phyloP scores from a whole-genome alignment of 2,113 vertebrate species.

The Ia io region DNA sequence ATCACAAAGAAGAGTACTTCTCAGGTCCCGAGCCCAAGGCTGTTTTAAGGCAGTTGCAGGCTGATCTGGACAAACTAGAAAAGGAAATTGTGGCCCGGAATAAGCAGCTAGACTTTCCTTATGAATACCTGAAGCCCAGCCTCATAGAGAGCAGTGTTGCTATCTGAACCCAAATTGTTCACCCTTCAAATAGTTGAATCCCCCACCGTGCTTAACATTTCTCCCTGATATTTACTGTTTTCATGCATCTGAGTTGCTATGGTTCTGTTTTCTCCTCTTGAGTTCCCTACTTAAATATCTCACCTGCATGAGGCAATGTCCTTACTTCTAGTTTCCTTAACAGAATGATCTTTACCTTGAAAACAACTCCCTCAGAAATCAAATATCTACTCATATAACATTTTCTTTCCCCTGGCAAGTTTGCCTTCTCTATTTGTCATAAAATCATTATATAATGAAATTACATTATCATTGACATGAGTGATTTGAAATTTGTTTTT shows the following conservation, averaged over 20 bases:
- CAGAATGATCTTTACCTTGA: background rate
- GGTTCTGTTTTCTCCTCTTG: no score
- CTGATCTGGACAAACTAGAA: background rate
- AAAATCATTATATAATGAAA: background rate
- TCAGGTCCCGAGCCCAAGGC: no score
- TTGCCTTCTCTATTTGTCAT: background rate
- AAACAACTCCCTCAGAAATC: background rate
- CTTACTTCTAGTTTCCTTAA: background rate
- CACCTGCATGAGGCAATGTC: no score
- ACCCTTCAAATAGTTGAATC: no score
- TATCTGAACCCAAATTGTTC: background rate
- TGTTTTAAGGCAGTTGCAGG: no score
- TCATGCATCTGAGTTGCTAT: no score
- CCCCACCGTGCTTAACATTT: no score
- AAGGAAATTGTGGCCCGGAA: background rate
- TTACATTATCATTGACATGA: background rate
- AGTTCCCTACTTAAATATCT: no score
- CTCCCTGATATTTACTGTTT: background rate
- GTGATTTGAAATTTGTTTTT: background rate
- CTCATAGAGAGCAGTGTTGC: constrained; percentile 65
- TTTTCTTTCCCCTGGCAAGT: background rate
- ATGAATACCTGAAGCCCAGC: constrained; percentile 49
- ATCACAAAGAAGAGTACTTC: no score
- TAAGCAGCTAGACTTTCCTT: background rate
- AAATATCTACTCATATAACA: background rate